Conservation (phyloP, 2,888 invertebrate species). For the Operophtera brumata region DNA sequence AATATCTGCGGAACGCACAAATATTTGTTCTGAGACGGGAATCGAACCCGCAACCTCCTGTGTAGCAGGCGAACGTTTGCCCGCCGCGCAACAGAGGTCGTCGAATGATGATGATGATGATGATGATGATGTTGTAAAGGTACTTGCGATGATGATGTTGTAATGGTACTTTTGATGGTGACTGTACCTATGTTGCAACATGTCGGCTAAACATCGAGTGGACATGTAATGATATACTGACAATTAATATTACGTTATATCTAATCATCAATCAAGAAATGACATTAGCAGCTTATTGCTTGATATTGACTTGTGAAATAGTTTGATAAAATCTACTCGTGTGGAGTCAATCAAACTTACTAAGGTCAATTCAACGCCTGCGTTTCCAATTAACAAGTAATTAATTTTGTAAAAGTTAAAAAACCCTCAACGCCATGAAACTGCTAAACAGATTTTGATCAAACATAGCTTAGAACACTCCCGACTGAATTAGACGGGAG, state of each 20-base stretch:
- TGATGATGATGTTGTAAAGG: no score
- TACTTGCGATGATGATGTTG: no score
- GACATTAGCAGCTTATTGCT: slow-evolving; percentile 36
- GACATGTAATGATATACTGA: slow-evolving; percentile 35
- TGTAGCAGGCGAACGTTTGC: no score
- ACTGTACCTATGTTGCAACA: slow-evolving; percentile 32
- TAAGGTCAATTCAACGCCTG: slow-evolving; percentile 23
- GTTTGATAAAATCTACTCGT: slow-evolving; percentile 45
- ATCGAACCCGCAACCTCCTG: no score
- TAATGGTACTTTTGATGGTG: not conserved
- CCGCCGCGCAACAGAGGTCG: no score
- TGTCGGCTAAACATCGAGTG: slow-evolving; percentile 31
- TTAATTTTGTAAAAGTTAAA: not conserved
- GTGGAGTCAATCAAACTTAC: slow-evolving; percentile 36
- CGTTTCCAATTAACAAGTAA: slow-evolving; percentile 33
- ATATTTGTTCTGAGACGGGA: no score
- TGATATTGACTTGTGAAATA: slow-evolving; percentile 38
- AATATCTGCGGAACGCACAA: no score
- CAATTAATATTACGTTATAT: slow-evolving; percentile 54
- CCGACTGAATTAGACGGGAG: no score
- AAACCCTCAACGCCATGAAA: no score
- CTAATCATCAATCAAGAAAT: slow-evolving; percentile 59
- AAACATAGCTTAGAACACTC: no score
- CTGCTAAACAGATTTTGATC: no score
- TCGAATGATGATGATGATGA: no score